Conservation (phyloP, 2,888 invertebrate species). For the Myopa testacea region DNA sequence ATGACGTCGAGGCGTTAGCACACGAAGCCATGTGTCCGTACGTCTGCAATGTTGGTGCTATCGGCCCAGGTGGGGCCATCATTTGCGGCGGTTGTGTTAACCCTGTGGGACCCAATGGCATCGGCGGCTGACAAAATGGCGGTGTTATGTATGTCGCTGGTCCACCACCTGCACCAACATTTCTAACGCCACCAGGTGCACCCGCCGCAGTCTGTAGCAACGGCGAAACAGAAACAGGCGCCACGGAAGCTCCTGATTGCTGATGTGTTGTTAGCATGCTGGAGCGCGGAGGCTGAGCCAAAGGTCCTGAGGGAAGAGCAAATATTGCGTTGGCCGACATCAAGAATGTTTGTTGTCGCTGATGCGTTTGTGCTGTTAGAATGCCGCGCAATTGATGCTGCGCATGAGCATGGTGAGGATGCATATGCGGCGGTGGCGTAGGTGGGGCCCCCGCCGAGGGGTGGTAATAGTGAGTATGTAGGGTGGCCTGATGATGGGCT, state of each 20-base stretch:
- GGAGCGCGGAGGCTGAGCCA: constrained; percentile 55
- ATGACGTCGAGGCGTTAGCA: constrained; percentile 41
- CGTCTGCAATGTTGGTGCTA: constrained; percentile 44
- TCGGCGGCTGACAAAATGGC: constrained; percentile 54
- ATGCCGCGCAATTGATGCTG: constrained; percentile 49
- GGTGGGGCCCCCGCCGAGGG: constrained; percentile 43
- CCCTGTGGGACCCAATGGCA: constrained; percentile 49
- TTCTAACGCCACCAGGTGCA: constrained; percentile 48
- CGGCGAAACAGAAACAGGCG: constrained; percentile 46
- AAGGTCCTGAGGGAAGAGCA: constrained; percentile 48
- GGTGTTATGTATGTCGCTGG: constrained; percentile 53
- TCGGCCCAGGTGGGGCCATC: constrained; percentile 48
- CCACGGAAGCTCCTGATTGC: constrained; percentile 46
- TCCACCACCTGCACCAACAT: constrained; percentile 52
- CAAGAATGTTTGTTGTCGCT: constrained; percentile 42
- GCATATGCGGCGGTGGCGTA: constrained; percentile 46
- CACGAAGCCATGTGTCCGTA: constrained; percentile 45
- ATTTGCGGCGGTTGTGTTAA: constrained; percentile 48
- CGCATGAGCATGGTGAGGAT: constrained; percentile 46
- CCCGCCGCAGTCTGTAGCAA: constrained; percentile 49
- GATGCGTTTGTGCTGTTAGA: constrained; percentile 43
- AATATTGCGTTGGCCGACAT: constrained; percentile 44
- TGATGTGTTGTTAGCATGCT: constrained; percentile 51
- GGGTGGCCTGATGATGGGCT: constrained; percentile 36
- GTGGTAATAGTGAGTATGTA: constrained; percentile 44